Conservation (phyloP, 2,113 vertebrate species). For the Arothron firmamentum region DNA sequence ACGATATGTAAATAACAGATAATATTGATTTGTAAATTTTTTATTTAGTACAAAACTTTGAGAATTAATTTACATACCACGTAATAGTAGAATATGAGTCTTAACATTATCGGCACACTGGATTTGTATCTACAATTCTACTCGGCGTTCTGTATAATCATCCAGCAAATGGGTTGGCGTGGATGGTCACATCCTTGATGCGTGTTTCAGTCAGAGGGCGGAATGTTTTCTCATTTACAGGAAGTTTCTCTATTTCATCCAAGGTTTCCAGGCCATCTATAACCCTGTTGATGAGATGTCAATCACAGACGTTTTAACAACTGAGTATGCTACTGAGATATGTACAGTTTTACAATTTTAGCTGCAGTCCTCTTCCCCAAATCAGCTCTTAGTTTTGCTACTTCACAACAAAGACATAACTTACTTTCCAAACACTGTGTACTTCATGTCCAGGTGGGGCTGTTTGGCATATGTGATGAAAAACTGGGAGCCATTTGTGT, state of each 20-base stretch:
- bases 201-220: slow-evolving; percentile 87
- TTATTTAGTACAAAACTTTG: slow-evolving; percentile 39
- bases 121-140: slow-evolving; percentile 49
- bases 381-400: neutral
- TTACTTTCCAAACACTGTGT: slow-evolving; percentile 96
- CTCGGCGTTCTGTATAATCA: neutral
- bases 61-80: slow-evolving; percentile 6
- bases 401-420: slow-evolving; percentile 26
- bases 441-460: slow-evolving; percentile 97
- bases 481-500: slow-evolving; percentile 94
- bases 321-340: neutral
- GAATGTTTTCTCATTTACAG: slow-evolving; percentile 95
- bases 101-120: neutral
- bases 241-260: slow-evolving; percentile 95
- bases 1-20: no score
- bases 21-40: neutral
- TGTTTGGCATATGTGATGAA: slow-evolving; percentile 97
- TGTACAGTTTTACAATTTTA: no score
- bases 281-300: slow-evolving; percentile 74
- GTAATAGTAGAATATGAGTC: no score
- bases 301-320: neutral
- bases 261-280: slow-evolving; percentile 95
- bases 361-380: no score
- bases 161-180: slow-evolving; percentile 93
- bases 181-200: slow-evolving; percentile 92